Conservation (phyloP, 2,888 invertebrate species). For the Agrochola macilenta region DNA sequence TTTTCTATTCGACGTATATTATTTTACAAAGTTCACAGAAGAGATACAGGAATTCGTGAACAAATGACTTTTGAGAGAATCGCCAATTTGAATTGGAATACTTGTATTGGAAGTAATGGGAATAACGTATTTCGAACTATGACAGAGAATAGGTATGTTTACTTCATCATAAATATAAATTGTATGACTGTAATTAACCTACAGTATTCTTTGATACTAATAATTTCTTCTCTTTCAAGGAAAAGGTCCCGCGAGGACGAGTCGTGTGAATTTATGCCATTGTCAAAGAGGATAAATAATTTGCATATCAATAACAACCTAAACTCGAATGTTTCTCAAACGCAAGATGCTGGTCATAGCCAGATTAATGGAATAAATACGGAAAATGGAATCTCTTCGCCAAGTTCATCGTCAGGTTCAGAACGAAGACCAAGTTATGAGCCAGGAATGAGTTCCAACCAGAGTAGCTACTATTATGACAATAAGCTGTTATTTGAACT, state of each 20-base stretch:
- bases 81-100: constrained; percentile 77
- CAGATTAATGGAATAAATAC: constrained; percentile 78
- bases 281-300: constrained; percentile 97
- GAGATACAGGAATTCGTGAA: constrained; percentile 53
- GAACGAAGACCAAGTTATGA: constrained; percentile 91
- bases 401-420: constrained; percentile 79
- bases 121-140: constrained; percentile 80
- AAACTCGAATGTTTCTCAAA: constrained; percentile 73
- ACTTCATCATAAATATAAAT: constrained; percentile 23
- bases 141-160: constrained; percentile 87
- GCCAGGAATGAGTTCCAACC: constrained; percentile 93
- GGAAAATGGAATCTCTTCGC: constrained; percentile 81
- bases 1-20: constrained; percentile 38
- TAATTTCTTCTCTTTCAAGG: constrained; percentile 82
- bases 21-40: constrained; percentile 27
- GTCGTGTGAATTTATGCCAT: constrained; percentile 95
- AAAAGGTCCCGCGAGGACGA: constrained; percentile 95
- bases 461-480: constrained; percentile 96
- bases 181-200: background rate
- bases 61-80: constrained; percentile 84
- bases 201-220: background rate
- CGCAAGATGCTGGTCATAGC: constrained; percentile 81
- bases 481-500: constrained; percentile 96
- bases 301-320: constrained; percentile 93
- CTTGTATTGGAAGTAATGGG: constrained; percentile 81